Conservation (phyloP, 2,888 invertebrate species). For the Ichneumoninae sp. region DNA sequence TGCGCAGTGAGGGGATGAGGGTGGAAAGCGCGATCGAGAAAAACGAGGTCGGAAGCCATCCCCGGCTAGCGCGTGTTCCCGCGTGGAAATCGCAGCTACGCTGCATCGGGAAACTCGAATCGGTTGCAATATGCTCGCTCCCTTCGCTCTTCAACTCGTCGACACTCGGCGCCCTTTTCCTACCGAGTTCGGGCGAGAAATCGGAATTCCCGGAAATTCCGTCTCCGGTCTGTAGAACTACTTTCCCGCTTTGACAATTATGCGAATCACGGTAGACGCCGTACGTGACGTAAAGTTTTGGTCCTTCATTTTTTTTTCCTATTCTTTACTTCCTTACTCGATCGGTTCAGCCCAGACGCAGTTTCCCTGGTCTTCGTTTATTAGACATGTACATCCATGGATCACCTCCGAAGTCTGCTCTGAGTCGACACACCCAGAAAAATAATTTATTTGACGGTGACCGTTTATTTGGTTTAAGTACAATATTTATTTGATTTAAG, state of each 20-base stretch:
- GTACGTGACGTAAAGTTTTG: neutral
- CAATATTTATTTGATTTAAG: no score
- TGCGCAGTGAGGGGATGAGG: conserved; percentile 41
- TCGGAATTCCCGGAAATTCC: conserved; percentile 42
- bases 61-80: conserved; percentile 42
- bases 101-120: conserved; percentile 52
- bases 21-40: conserved; percentile 33
- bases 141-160: conserved; percentile 4
- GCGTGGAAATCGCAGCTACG: conserved; percentile 40
- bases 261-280: conserved; percentile 24
- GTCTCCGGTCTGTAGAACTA: conserved; percentile 38
- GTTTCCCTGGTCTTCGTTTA: neutral
- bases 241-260: conserved; percentile 21
- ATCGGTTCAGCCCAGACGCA: neutral
- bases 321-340: no score
- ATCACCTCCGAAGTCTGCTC: no score
- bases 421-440: no score
- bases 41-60: conserved; percentile 51
- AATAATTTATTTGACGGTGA: no score
- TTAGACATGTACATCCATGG: neutral
- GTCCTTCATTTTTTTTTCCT: neutral
- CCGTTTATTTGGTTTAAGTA: no score
- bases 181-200: conserved; percentile 18
- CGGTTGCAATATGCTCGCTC: conserved; percentile 53
- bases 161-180: neutral